phyloP scores from a whole-genome alignment of 2,888 invertebrate species.

The Clistopyga incitator region DNA sequence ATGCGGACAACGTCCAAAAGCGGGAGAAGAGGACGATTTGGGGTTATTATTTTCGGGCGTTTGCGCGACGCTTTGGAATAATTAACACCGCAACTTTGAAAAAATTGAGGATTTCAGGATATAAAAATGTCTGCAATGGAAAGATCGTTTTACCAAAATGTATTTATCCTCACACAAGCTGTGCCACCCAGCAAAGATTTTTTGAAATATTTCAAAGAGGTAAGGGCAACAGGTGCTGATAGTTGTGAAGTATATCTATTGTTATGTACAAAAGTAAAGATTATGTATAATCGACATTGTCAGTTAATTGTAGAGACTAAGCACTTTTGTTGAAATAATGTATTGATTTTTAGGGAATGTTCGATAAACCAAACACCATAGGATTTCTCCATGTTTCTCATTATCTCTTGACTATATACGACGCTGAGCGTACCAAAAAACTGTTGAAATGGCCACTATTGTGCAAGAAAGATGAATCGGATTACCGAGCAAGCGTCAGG shows the following conservation, averaged over 20 bases:
- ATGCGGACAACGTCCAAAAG: too few relatives aligned
- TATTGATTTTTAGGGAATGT: slow-evolving; percentile 77
- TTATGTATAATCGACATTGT: too few relatives aligned
- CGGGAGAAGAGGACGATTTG: neutral
- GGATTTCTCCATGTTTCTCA: slow-evolving; percentile 80
- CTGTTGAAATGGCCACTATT: slow-evolving; percentile 79
- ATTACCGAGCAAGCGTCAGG: slow-evolving; percentile 78
- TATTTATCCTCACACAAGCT: slow-evolving; percentile 76
- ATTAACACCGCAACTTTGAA: neutral
- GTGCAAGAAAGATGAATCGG: slow-evolving; percentile 79
- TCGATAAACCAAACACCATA: slow-evolving; percentile 80
- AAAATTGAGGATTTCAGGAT: neutral
- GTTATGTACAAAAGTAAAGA: neutral
- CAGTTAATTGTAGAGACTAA: too few relatives aligned
- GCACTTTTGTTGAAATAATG: too few relatives aligned
- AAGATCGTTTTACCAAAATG: slow-evolving; percentile 78
- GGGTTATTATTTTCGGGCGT: too few relatives aligned
- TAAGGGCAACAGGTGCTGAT: slow-evolving; percentile 43
- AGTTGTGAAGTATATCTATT: neutral
- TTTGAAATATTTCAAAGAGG: slow-evolving; percentile 76
- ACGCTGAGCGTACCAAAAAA: slow-evolving; percentile 76
- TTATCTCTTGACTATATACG: slow-evolving; percentile 78
- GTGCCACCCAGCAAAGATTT: slow-evolving; percentile 78
- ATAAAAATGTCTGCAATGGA: slow-evolving; percentile 33
- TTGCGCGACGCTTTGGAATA: too few relatives aligned